Base-by-base conservation (phyloP, 2,888 invertebrate species). In the Eremobia ochroleuca region DNA sequence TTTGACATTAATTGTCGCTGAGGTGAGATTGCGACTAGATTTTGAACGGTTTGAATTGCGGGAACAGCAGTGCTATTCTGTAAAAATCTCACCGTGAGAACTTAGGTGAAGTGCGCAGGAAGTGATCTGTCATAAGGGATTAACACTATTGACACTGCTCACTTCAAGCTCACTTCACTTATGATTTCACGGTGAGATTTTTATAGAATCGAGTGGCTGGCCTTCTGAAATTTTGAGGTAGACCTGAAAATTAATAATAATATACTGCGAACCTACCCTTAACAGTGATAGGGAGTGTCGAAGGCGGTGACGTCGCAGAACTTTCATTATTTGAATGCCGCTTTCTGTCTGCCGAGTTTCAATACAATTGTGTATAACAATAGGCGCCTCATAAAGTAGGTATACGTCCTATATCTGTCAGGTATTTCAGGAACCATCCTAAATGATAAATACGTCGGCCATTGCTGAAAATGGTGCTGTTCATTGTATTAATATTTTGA, bases 321-420 rank as follows among this genome's bases (percentile, higher is more conserved):
- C 92, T 93, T 93, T 90, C 92, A 88, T 92, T 92, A 93, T 93
- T 92, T 92, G 93, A 88, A 87, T 89, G 88, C 81, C 84, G 90
- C 90, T 89, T 90, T 86, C 91, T 79, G 94, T 94, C 93, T 93
- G 90, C 88, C 46, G 81, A 88, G 87, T 85, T 89, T 88, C 81
- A 84, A 88, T 88, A 85, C 81, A 77, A 84, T 83, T 83, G 77
- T 77, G 21, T 79, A 81, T 73, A 66, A 78, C 73, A 72, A 80
- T 85, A 76, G 25, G 1, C 28, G 28, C 46, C 25, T n/a, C 31
- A 11, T 13, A 18, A 18, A 58, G 11, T 43, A 75, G 40, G 40
- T 66, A 13, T 49, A 55, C 55, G 4, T 34, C 55, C 25, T 55
- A 68, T 18, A 34, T n/a, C 9, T 55, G n/a, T 18, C 34, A 34